Conservation (phyloP, 2,888 invertebrate species). For the Dryadula phaetusa region DNA sequence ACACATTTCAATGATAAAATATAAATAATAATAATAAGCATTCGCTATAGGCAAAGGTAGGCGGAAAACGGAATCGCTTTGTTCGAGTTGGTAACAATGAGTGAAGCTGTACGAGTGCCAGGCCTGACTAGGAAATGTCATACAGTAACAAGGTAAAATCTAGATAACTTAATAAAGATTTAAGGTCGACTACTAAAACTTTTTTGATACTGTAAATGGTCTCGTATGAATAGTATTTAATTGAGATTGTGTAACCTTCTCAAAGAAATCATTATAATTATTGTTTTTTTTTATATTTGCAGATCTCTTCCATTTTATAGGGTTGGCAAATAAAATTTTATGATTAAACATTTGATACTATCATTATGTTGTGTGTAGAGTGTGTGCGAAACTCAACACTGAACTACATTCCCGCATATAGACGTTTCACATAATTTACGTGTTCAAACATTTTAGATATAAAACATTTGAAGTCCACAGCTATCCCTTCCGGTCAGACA, state of each 20-base stretch:
- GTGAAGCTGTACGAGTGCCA: constrained; percentile 20
- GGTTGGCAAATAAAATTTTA: too few relatives aligned
- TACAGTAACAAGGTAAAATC: constrained; percentile 29
- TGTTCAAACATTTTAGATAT: too few relatives aligned
- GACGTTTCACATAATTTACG: too few relatives aligned
- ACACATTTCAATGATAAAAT: not conserved
- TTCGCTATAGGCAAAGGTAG: constrained; percentile 12
- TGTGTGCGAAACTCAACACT: too few relatives aligned
- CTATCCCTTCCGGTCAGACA: too few relatives aligned
- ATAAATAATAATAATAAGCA: constrained; percentile 1
- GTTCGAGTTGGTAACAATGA: constrained; percentile 33
- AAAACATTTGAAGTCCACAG: too few relatives aligned
- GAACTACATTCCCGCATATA: too few relatives aligned
- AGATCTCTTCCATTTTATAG: too few relatives aligned
- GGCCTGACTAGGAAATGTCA: constrained; percentile 28
- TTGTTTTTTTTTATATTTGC: too few relatives aligned
- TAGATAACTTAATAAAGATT: constrained; percentile 27
- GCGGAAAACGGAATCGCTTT: constrained; percentile 34
- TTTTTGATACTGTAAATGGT: constrained; percentile 2
- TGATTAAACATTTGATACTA: too few relatives aligned
- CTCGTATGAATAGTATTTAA: not conserved
- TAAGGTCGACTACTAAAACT: constrained; percentile 17
- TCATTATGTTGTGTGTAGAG: too few relatives aligned
- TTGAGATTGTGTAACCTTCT: constrained; percentile 8
- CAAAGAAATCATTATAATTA: too few relatives aligned